A percentile compares a stretch with the other conserved stretches of the same genome.
Evolutionary conservation across 2,113 vertebrate genomes (phyloP).

Genomic region (Aptenodytes forsteri): DNA sequence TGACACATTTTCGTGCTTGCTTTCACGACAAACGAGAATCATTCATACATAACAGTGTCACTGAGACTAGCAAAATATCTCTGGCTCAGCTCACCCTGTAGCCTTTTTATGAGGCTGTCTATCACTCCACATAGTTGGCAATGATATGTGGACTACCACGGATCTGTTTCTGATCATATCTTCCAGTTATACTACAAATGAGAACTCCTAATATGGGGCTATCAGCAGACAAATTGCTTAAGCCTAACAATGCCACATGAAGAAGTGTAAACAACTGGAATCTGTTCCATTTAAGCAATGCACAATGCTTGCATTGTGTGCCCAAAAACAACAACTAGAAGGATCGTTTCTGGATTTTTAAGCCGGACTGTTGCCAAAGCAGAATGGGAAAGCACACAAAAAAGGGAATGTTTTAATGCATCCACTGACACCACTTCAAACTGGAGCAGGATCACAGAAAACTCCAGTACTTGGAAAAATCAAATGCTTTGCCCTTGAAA

Average conservation of each 20-base stretch:
- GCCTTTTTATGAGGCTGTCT: conserved; percentile 21
- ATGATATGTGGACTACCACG: neutral
- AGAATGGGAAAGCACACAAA: conserved; percentile 41
- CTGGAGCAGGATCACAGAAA: conserved; percentile 43
- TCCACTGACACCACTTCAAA: conserved; percentile 36
- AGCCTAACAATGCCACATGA: conserved; percentile 44
- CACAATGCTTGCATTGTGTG: conserved; percentile 53
- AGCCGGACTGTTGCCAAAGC: conserved; percentile 13
- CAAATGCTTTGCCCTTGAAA: conserved; percentile 17
- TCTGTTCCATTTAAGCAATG: conserved; percentile 22
- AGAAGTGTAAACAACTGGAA: conserved; percentile 59
- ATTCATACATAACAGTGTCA: neutral
- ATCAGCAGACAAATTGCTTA: conserved; percentile 47
- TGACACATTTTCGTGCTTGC: neutral
- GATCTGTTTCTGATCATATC: conserved; percentile 61
- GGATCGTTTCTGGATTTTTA: conserved; percentile 7
- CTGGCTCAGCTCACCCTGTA: neutral
- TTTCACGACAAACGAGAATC: neutral
- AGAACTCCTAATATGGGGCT: conserved; percentile 68
- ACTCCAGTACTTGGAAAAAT: conserved; percentile 13
- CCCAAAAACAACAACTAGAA: conserved; percentile 57
- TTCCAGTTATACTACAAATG: neutral
- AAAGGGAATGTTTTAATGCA: conserved; percentile 55
- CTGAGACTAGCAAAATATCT: neutral
- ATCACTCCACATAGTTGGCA: conserved; percentile 35